A percentile compares a stretch with the other conserved stretches of the same genome.
Evolutionary conservation across 2,113 vertebrate genomes (phyloP).

Genomic region (Microcebus lehilahytsara): DNA sequence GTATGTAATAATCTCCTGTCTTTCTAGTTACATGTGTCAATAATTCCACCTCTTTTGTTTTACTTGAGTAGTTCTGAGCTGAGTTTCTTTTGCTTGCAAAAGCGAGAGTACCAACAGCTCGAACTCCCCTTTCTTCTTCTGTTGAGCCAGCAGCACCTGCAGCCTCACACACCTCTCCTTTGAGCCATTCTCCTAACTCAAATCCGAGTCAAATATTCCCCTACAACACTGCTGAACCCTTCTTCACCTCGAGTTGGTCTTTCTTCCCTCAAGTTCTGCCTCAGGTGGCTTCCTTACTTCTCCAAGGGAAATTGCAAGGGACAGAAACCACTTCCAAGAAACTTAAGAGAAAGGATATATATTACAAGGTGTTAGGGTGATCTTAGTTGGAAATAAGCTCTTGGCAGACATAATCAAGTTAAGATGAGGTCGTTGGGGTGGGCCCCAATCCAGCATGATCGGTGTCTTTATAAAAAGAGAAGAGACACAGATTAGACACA

Average conservation of each 20-base stretch:
- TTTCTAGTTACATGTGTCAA: not conserved
- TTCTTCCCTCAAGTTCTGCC: not conserved
- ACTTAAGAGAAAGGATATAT: not conserved
- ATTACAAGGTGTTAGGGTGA: not conserved
- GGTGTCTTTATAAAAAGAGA: not conserved
- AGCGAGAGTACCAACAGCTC: not conserved
- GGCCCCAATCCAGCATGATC: not conserved
- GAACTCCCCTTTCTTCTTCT: not conserved
- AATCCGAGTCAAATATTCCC: not conserved
- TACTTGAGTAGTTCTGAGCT: not conserved
- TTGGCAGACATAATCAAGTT: not conserved
- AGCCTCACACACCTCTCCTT: not conserved
- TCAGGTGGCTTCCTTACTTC: not conserved
- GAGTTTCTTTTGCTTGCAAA: not conserved
- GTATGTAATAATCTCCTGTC: not conserved
- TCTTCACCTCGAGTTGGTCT: accelerated
- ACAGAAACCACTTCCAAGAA: not conserved
- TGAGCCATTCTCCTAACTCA: not conserved
- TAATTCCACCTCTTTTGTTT: not conserved
- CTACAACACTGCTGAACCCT: not conserved
- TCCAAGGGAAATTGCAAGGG: not conserved
- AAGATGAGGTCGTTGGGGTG: not conserved
- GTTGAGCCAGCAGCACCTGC: accelerated
- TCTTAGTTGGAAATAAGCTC: not conserved
- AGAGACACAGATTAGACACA: not conserved